Evolutionary conservation across 2,888 invertebrate genomes (phyloP), one percentile per base, ranked within the genome.

Genomic region (Heteropelma amictum): DNA sequence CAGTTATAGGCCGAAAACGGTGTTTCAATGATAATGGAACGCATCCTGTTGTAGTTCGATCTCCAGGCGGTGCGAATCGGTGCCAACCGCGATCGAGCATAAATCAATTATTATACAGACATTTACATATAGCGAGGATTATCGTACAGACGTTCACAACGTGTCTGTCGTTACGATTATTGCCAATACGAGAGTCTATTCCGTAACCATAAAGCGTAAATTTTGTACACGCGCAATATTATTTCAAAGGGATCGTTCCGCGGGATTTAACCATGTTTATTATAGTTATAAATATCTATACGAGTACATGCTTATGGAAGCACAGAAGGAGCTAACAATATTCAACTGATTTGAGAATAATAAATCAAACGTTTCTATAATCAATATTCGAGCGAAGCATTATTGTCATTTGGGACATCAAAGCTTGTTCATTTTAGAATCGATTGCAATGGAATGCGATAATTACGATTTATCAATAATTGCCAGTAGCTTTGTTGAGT

Each of bases 1-100:
- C 63, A 45, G 58, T 67, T 76, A 73, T 71, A 61, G 58, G 63
- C 63, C 70, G 63, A 58, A 72, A 71, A 67, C 67, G 72, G 76
- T 67, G 58, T 63, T 8, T 17, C 26, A 33, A 68, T 35, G 28
- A 30, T 45, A 23, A 19, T 30, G 28, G 33, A 21, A 42, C 30
- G 26, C 30, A 28, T 3, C 30, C 45, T 30, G 30, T 45, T 35
- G 64, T 51, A 63, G 30, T 35, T 68, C 68, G 63, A 40, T 14
- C 26, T 40, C 26, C 49, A 61, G 68, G 42, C 60, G 42, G 33
- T 40, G 63, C 35, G 23, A 47, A 35, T 26, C 35, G 2, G n/a
- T 45, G 53, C 17, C 35, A 45, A 45, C 54, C 54, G 53, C 54
- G 30, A n/a, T 51, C 6, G 33, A 14, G 17, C 6, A 47, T 33